Percentiles rank a stretch among this genome's conserved stretches.
Conservation (phyloP, 2,113 vertebrate genomes). For the Pollachius pollachius region DNA sequence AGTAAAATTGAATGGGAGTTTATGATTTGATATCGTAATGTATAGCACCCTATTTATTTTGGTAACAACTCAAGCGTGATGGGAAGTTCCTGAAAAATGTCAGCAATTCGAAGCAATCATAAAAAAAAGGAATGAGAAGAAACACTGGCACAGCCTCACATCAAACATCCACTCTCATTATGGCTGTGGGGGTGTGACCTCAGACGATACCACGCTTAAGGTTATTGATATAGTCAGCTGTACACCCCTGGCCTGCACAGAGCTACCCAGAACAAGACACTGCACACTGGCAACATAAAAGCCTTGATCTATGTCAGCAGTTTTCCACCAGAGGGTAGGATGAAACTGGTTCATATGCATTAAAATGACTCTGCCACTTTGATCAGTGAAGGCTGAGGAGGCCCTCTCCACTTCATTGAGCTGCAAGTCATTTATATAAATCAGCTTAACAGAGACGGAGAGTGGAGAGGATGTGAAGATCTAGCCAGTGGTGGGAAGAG, state of each 20-base stretch:
- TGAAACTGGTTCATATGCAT: slow-evolving; percentile 56
- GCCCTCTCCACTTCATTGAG: slow-evolving; percentile 48
- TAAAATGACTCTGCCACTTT: slow-evolving; percentile 55
- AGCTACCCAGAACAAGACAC: slow-evolving; percentile 35
- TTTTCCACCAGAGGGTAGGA: slow-evolving; percentile 29
- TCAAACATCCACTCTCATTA: not conserved
- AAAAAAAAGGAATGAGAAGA: not conserved
- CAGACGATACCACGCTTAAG: not conserved
- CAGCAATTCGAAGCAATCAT: not conserved
- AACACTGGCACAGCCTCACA: not conserved
- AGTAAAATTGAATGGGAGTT: too few relatives aligned
- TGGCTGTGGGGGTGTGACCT: not conserved
- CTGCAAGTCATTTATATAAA: slow-evolving; percentile 57
- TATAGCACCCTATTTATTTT: not conserved
- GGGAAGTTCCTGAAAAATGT: not conserved
- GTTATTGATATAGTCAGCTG: slow-evolving; percentile 12
- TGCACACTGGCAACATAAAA: slow-evolving; percentile 47
- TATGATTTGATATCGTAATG: not conserved
- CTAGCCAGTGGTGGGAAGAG: slow-evolving; percentile 43
- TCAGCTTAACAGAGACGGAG: slow-evolving; percentile 31
- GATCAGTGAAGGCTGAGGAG: slow-evolving; percentile 59
- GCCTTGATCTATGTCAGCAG: slow-evolving; percentile 56
- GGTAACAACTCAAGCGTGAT: not conserved
- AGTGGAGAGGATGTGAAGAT: slow-evolving; percentile 37
- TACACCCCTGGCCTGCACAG: slow-evolving; percentile 11